Base-by-base conservation (phyloP, 2,113 vertebrate species). In the Stigmatopora nigra region DNA sequence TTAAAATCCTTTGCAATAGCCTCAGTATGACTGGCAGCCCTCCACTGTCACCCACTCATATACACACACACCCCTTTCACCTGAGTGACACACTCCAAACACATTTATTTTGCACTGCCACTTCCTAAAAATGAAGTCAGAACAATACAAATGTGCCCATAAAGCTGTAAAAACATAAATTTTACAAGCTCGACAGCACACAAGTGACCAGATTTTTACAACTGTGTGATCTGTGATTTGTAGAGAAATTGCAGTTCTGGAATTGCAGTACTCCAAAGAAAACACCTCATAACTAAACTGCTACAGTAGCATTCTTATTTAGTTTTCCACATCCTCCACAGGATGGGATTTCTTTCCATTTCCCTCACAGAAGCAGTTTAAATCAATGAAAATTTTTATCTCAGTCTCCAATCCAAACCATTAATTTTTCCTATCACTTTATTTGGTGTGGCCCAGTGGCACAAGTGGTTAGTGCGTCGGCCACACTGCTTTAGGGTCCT, bases 191-290 rank as follows among this genome's bases (percentile, higher is more conserved):
- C 25, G 53, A 58, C 55, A 68, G 64, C 36, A 61, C 58, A 64
- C 25, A 53, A 41, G 62, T 78, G 70, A 73, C 61, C 64, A 72
- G 64, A 63, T 64, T 12, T 12, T 64, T 53, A 22, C 51, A 25
- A 53, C 51, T 10, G 10, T 10, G 12, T 5, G 20, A 53, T 22
- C 51, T 53, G 51, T 11, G 9, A n/a, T 51, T 51, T 51, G 48
- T n/a, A 19, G 48, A 51, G 17, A n/a, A n/a, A n/a, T 17, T 17
- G 47, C 47, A 49, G 47, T 51, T 51, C 48, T 51, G 48, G 16
- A 51, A 75, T 65, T 66, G 66, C 20, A 16, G 31, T 13, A 59
- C 68, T 78, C 75, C 73, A 77, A 78, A 62, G 69, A 75, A 78
- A 83, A 75, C 41, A 72, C 15, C 25, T 65, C 61, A 20, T 20